Base-by-base conservation (phyloP, 2,888 invertebrate genomes). In the Drosophila multiciliata region DNA sequence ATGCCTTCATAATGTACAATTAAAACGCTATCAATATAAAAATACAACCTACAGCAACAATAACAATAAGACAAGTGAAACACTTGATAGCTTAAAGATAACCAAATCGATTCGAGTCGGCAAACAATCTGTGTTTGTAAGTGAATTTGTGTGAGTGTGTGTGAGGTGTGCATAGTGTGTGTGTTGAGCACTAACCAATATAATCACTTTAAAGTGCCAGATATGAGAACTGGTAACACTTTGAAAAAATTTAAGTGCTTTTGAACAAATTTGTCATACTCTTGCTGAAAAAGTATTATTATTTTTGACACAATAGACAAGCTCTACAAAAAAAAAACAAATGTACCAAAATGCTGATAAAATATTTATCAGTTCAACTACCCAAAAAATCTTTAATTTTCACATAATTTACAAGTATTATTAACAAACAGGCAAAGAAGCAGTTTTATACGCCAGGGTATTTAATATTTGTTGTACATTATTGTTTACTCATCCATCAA, bases 41-140 rank as follows among this genome's bases (percentile, higher is more conserved):
- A 69, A 52, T 45, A 75, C 50, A 33, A 66, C 52, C n/a, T 57
- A 61, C 40, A 75, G 38, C 23, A 58, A 17, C 6, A 54, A 52
- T 32, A 42, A 36, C 17, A 49, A 52, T 20, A 55, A 52, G 57
- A 49, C 75, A 70, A 67, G 71, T 65, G 58, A 81, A 80, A 73
- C 84, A 84, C 84, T 84, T 87, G 87, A 84, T 84, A 79, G 87
- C 70, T 67, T 75, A 66, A 78, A 84, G 87, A 84, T 84, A 84
- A 83, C 71, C 80, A 85, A 75, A 81, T 79, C 74, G 79, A 76
- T 76, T 73, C 72, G 62, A 75, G 72, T 85, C 78, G 70, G 70
- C 78, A 78, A 78, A 69, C 66, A 73, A 83, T 67, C 68, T 66
- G 32, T 26, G 20, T 49, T 29, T 29, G 57, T 42, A 38, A 29